Percentiles rank a stretch among this genome's conserved stretches.
phyloP scores from a whole-genome alignment of 1,140 invertebrate genomes.

The Cydia fagiglandana region DNA sequence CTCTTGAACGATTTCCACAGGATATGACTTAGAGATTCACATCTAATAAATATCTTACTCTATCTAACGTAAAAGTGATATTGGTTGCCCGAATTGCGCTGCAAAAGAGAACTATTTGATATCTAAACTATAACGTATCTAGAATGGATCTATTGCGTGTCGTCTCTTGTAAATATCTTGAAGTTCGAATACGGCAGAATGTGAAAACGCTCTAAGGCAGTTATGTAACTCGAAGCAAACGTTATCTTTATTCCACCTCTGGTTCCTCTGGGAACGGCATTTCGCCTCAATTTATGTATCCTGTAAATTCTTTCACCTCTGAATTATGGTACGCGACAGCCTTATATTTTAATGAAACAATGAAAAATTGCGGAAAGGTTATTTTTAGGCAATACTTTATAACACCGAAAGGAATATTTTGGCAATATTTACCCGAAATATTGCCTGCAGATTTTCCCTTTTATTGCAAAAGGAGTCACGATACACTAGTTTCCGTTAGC shows the following conservation, averaged over 20 bases:
- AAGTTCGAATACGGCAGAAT: no score
- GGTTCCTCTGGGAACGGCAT: not conserved
- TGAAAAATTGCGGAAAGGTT: not conserved
- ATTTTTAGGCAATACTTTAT: not conserved
- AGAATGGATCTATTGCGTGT: no score
- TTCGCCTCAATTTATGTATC: not conserved
- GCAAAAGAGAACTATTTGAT: no score
- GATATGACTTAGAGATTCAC: no score
- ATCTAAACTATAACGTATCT: no score
- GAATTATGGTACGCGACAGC: slow-evolving; percentile 3
- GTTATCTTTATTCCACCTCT: slow-evolving; percentile 6
- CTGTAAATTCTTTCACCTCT: slow-evolving; percentile 4
- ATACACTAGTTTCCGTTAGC: no score
- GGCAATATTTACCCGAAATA: not conserved
- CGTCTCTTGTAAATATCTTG: no score
- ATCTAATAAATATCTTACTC: no score
- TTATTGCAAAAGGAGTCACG: no score
- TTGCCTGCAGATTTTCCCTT: not conserved
- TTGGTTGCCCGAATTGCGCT: no score
- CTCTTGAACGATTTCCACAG: no score
- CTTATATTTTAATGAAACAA: slow-evolving; percentile 6
- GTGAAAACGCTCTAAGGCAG: not conserved
- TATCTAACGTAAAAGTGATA: no score
- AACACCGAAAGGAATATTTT: not conserved
- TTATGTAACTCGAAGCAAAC: not conserved